Conservation (phyloP, 2,113 vertebrate genomes). For the Alces alces region DNA sequence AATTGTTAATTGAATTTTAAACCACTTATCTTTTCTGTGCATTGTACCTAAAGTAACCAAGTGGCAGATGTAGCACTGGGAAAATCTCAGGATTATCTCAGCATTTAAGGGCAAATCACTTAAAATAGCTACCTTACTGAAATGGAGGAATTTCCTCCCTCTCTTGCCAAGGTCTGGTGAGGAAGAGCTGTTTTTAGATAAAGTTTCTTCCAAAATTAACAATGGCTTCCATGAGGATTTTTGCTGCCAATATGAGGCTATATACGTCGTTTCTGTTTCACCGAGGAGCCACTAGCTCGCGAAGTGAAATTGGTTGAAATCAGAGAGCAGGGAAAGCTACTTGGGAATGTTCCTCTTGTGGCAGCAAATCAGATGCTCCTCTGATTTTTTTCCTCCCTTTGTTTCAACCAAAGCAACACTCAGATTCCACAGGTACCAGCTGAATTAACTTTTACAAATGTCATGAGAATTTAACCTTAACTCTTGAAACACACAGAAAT, state of each 20-base stretch:
- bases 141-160: slow-evolving; percentile 57
- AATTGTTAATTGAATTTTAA: slow-evolving; percentile 17
- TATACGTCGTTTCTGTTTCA: slow-evolving; percentile 25
- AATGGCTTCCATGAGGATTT: slow-evolving; percentile 52
- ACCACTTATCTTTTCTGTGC: slow-evolving; percentile 11
- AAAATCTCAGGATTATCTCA: slow-evolving; percentile 59
- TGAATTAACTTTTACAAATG: background rate
- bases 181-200: slow-evolving; percentile 61
- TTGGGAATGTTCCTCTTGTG: background rate
- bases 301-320: slow-evolving; percentile 29
- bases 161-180: slow-evolving; percentile 52
- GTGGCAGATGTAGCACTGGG: slow-evolving; percentile 52
- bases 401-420: background rate
- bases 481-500: background rate
- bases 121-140: slow-evolving; percentile 58
- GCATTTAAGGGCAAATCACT: slow-evolving; percentile 61
- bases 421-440: background rate
- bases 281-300: background rate
- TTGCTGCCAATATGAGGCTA: slow-evolving; percentile 46
- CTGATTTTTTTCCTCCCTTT: background rate
- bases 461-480: background rate
- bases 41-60: slow-evolving; percentile 37
- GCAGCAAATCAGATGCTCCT: background rate
- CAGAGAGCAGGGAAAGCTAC: background rate
- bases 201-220: slow-evolving; percentile 67